Evolutionary conservation across 1,140 invertebrate species (phyloP).

Genomic region (Drosophila oshimai): DNA sequence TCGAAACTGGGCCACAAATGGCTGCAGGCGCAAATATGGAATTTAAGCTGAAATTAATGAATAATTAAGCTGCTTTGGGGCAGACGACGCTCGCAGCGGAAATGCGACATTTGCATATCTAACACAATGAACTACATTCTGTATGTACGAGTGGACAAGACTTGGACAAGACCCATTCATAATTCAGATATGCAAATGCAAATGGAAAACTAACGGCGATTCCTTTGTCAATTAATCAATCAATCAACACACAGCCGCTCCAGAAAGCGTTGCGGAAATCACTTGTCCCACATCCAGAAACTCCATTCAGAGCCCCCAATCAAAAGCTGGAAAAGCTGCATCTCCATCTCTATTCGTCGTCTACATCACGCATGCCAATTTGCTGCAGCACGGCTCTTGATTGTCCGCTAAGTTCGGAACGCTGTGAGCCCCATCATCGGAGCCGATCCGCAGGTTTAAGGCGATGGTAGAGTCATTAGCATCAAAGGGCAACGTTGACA

Average conservation of each 20-base stretch:
- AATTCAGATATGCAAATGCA: constrained; percentile 67
- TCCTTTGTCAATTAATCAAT: constrained; percentile 81
- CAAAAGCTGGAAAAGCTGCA: constrained; percentile 4
- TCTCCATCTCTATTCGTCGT: not conserved
- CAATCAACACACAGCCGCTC: constrained; percentile 59
- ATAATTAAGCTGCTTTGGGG: constrained; percentile 67
- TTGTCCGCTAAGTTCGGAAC: constrained; percentile 59
- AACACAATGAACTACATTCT: constrained; percentile 77
- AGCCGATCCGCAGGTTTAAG: constrained; percentile 29
- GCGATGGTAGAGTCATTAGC: constrained; percentile 55
- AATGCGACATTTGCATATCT: constrained; percentile 75
- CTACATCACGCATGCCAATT: constrained; percentile 58
- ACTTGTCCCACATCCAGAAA: constrained; percentile 48
- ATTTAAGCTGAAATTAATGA: constrained; percentile 79
- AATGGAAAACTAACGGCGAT: constrained; percentile 71
- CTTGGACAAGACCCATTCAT: constrained; percentile 33
- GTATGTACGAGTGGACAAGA: constrained; percentile 11
- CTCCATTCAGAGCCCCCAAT: not conserved
- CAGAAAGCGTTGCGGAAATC: constrained; percentile 58
- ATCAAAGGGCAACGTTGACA: constrained; percentile 54
- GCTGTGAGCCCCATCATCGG: constrained; percentile 25
- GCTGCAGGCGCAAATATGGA: constrained; percentile 40
- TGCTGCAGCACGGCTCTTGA: constrained; percentile 48
- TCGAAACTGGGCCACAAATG: constrained; percentile 52
- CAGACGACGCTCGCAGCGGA: constrained; percentile 42